Base-by-base conservation (phyloP, 2,888 invertebrate species). In the Charanyca ferruginea region DNA sequence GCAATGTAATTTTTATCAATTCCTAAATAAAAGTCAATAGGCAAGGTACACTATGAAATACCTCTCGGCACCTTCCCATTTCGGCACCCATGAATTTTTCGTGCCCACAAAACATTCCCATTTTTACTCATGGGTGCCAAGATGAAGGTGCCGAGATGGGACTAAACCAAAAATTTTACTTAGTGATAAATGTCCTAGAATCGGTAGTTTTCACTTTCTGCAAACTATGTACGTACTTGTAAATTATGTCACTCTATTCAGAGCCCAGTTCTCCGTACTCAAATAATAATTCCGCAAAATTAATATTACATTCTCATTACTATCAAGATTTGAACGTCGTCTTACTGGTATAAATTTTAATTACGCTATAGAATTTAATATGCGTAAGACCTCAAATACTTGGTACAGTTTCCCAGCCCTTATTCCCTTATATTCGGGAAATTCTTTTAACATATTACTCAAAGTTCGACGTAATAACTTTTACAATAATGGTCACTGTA, bases 281-380 rank as follows among this genome's bases (percentile, higher is more conserved):
- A 44, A 74, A 67, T 74, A 49, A 49, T 73, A 54, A 51, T 58
- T 59, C 42, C 48, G 22, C 51, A 44, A 61, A 80, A 55, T 77
- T 64, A 62, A 62, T 69, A 69, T 63, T 9, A 77, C 28, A 22
- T 65, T 69, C 47, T 64, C 44, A 73, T 70, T 47, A 66, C 32
- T 35, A 2, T 20, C 57, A 62, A 57, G 32, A 65, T 67, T 59
- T 51, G 20, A 47, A 20, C 52, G 22, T 13, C 52, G 28, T 60
- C 47, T 48, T 74, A 71, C 66, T 67, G 53, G n/a, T 45, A 66
- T 49, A 53, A 18, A 79, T 70, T 76, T 76, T 80, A 77, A 80
- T 80, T 82, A 76, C 49, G 53, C 20, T 25, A 28, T 67, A 80
- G 64, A 82, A 76, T 82, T 82, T 80, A 73, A 80, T 80, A 82